Evolutionary conservation across 2,888 invertebrate genomes (phyloP).

Genomic region (Caenorhabditis zanzibari): DNA sequence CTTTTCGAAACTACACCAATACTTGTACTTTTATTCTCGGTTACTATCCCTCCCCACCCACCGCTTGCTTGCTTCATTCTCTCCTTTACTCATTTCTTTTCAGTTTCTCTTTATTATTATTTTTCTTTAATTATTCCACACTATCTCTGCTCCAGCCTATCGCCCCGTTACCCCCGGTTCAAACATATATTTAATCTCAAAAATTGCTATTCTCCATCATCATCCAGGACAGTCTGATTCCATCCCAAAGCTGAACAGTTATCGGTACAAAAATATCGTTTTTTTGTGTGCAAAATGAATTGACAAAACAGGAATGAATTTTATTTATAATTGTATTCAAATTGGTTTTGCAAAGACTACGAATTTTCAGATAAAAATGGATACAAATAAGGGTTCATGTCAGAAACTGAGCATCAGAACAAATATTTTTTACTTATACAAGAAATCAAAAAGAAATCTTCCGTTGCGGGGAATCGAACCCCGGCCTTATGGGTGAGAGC

Average conservation of each 20-base stretch:
- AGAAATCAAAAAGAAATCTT: constrained; percentile 27
- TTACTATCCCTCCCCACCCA: neutral
- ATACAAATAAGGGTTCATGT: too few species aligned
- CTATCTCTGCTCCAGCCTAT: neutral
- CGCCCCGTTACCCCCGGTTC: neutral
- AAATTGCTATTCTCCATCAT: neutral
- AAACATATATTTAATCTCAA: constrained; percentile 3
- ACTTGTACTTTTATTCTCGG: constrained; percentile 30
- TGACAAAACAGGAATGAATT: constrained; percentile 33
- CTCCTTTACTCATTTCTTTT: constrained; percentile 27
- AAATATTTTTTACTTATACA: too few species aligned
- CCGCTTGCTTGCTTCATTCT: neutral
- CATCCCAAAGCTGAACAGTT: constrained; percentile 36
- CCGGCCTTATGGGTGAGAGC: constrained; percentile 74
- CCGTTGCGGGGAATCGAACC: constrained; percentile 71
- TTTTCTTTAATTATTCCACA: constrained; percentile 1
- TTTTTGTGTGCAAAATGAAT: constrained; percentile 37
- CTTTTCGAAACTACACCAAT: constrained; percentile 25
- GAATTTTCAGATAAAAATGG: neutral
- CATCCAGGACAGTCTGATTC: constrained; percentile 26
- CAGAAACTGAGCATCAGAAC: too few species aligned
- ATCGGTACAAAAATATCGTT: constrained; percentile 14
- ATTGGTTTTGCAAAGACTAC: neutral
- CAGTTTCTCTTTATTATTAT: constrained; percentile 13
- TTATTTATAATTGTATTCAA: neutral